Conservation (phyloP, 1,140 invertebrate genomes). For the Drosophila navojoa region DNA sequence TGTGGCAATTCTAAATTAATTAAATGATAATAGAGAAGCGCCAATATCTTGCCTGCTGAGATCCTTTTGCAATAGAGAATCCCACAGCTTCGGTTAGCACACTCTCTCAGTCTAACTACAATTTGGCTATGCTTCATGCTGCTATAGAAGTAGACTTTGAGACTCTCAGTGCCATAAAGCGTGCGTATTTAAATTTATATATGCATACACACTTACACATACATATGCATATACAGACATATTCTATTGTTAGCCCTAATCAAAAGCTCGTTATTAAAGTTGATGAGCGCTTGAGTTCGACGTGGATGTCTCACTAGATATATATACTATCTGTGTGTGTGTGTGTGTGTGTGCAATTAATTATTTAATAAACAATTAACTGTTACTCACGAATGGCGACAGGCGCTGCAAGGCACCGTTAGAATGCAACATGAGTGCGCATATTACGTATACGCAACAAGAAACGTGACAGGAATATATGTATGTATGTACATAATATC, state of each 20-base stretch:
- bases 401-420: constrained; percentile 60
- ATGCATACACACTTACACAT: not conserved
- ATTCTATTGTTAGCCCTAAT: constrained; percentile 34
- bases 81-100: too few relatives aligned
- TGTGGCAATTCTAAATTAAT: too few relatives aligned
- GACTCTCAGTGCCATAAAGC: not conserved
- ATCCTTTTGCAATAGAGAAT: too few relatives aligned
- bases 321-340: constrained; percentile 1
- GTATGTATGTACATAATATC: too few relatives aligned
- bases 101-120: too few relatives aligned
- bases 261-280: constrained; percentile 69
- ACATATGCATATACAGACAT: not conserved
- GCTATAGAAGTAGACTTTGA: too few relatives aligned
- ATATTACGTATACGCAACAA: constrained; percentile 45
- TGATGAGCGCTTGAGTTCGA: constrained; percentile 30
- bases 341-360: constrained; percentile 55
- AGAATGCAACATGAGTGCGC: constrained; percentile 57
- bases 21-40: too few relatives aligned
- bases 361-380: constrained; percentile 77
- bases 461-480: constrained; percentile 11
- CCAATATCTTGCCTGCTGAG: too few relatives aligned
- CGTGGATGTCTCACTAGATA: constrained; percentile 29
- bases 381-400: constrained; percentile 36
- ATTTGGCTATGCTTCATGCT: too few relatives aligned
- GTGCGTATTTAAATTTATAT: too few relatives aligned